Conservation (phyloP, 2,113 vertebrate genomes). For the Fulica atra region DNA sequence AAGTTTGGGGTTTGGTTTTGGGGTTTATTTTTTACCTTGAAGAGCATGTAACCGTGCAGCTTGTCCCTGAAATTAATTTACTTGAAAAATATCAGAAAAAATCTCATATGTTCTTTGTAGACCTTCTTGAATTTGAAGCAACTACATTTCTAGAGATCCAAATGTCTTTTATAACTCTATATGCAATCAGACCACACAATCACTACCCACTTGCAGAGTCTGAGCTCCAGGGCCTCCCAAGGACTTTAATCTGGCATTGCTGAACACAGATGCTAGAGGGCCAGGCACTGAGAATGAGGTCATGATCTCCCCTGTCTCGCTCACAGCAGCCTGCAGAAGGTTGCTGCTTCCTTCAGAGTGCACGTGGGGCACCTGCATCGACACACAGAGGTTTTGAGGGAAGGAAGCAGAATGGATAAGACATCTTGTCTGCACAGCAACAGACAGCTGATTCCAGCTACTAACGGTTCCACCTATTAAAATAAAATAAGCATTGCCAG, state of each 20-base stretch:
- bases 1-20: neutral
- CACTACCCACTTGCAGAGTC: neutral
- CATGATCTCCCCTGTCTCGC: neutral
- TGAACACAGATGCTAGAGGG: neutral
- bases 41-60: neutral
- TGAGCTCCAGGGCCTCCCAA: neutral
- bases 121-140: neutral
- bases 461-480: neutral
- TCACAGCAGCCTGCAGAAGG: neutral
- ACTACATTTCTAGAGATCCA: neutral
- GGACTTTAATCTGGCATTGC: neutral
- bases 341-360: neutral
- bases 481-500: neutral
- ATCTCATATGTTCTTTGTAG: neutral
- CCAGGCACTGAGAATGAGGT: neutral
- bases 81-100: neutral
- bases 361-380: neutral
- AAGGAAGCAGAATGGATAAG: neutral
- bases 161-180: neutral
- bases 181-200: neutral
- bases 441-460: neutral
- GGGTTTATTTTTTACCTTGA: neutral
- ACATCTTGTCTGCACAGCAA: neutral
- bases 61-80: neutral
- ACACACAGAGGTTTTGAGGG: accelerated